A percentile compares a stretch with the other conserved stretches of the same genome.
Evolutionary conservation across 2,888 invertebrate species (phyloP).

Genomic region (Megaustenia siamemsis): DNA sequence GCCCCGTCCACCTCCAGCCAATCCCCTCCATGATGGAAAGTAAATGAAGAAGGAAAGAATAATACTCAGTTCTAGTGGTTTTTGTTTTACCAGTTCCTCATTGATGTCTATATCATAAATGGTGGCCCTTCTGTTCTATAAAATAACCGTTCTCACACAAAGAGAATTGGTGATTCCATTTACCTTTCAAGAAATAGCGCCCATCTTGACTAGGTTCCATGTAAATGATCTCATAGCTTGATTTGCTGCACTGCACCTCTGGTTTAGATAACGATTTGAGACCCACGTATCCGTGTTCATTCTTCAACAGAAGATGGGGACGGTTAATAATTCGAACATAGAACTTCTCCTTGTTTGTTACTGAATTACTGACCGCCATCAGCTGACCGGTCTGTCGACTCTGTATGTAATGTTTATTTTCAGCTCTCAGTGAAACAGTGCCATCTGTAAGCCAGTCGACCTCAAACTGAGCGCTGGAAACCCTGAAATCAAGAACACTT

Average conservation of each 20-base stretch:
- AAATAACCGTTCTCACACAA: background rate
- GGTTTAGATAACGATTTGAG: conserved; percentile 89
- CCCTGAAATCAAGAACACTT: conserved; percentile 27
- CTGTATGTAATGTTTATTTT: conserved; percentile 95
- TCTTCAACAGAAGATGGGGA: conserved; percentile 94
- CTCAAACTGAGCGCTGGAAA: conserved; percentile 85
- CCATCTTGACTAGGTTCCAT: conserved; percentile 92
- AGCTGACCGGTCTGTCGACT: conserved; percentile 96
- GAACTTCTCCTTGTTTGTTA: conserved; percentile 94
- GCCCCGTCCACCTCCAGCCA: too few species aligned
- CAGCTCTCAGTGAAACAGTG: conserved; percentile 93
- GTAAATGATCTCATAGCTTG: conserved; percentile 94
- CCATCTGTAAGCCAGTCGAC: conserved; percentile 95
- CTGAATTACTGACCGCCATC: conserved; percentile 90
- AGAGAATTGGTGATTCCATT: conserved; percentile 62
- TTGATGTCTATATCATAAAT: too few species aligned
- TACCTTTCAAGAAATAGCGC: conserved; percentile 94
- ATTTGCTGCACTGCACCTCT: conserved; percentile 92
- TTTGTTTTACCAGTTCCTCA: too few species aligned
- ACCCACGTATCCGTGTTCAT: conserved; percentile 97
- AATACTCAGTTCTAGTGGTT: too few species aligned
- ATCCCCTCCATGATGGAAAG: too few species aligned
- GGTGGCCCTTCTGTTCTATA: too few species aligned
- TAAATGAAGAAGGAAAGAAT: too few species aligned
- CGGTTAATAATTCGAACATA: conserved; percentile 86